phyloP scores from a whole-genome alignment of 2,797 vertebrate genomes.

The Silurus lanzhouensis region DNA sequence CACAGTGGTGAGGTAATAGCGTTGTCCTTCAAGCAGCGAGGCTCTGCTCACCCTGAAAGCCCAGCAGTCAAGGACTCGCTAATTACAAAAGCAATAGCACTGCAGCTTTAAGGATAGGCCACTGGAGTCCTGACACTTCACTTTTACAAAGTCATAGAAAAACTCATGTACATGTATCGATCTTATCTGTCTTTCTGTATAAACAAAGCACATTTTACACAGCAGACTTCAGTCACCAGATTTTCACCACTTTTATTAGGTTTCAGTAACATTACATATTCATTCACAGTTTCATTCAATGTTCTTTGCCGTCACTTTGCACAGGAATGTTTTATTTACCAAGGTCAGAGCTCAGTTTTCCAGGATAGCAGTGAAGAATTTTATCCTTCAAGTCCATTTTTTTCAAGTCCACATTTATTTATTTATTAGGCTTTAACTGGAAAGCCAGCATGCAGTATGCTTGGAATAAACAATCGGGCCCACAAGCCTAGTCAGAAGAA shows the following conservation, averaged over 20 bases:
- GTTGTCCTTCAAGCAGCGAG: constrained; percentile 46
- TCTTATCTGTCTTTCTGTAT: constrained; percentile 44
- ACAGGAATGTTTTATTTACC: neutral
- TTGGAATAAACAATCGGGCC: neutral
- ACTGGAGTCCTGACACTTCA: constrained; percentile 56
- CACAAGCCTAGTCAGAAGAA: neutral
- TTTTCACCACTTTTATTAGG: neutral
- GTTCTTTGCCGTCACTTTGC: neutral
- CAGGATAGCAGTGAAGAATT: neutral
- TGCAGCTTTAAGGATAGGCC: constrained; percentile 55
- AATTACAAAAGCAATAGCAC: constrained; percentile 63
- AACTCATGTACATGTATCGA: constrained; percentile 53
- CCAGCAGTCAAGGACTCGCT: constrained; percentile 57
- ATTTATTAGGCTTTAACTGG: neutral
- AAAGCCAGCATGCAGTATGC: neutral
- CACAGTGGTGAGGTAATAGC: constrained; percentile 17
- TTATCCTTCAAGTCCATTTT: neutral
- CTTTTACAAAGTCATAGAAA: constrained; percentile 61
- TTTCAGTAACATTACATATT: neutral
- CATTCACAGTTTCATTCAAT: neutral
- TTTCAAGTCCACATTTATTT: neutral
- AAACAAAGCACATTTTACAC: constrained; percentile 23
- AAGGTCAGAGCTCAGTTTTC: neutral
- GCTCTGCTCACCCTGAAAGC: constrained; percentile 37
- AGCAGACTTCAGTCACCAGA: neutral